phyloP scores from a whole-genome alignment of 2,113 vertebrate species.

The Rhabdornis inornatus region DNA sequence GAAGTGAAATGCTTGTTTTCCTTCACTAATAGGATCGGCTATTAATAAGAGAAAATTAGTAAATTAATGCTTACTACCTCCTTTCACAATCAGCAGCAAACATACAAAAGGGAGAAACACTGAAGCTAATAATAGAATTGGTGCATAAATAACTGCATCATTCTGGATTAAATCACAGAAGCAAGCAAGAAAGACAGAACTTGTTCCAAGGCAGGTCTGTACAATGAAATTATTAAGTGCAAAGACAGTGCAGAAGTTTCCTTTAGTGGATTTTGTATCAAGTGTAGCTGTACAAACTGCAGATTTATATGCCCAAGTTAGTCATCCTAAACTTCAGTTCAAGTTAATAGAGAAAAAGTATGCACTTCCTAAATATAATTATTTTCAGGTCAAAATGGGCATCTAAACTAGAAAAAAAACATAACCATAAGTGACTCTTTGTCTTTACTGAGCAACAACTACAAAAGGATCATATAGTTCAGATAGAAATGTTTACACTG shows the following conservation, averaged over 20 bases:
- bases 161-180: neutral
- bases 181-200: neutral
- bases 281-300: neutral
- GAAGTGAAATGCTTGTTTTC: conserved; percentile 39
- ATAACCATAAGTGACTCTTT: neutral
- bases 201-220: neutral
- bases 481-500: neutral
- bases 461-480: neutral
- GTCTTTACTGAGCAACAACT: neutral
- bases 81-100: conserved; percentile 51
- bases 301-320: neutral
- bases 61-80: conserved; percentile 27
- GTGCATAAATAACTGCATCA: neutral
- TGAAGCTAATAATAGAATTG: conserved; percentile 21
- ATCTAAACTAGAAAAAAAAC: neutral
- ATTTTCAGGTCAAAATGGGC: neutral
- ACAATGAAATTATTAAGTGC: neutral
- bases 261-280: neutral
- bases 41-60: conserved; percentile 51
- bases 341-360: neutral
- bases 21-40: neutral
- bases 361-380: neutral
- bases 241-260: neutral
- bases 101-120: neutral
- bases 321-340: neutral